Percentiles rank a stretch among this genome's conserved stretches.
Conservation (phyloP, 2,888 invertebrate genomes). For the Nephrotoma guestfalica region DNA sequence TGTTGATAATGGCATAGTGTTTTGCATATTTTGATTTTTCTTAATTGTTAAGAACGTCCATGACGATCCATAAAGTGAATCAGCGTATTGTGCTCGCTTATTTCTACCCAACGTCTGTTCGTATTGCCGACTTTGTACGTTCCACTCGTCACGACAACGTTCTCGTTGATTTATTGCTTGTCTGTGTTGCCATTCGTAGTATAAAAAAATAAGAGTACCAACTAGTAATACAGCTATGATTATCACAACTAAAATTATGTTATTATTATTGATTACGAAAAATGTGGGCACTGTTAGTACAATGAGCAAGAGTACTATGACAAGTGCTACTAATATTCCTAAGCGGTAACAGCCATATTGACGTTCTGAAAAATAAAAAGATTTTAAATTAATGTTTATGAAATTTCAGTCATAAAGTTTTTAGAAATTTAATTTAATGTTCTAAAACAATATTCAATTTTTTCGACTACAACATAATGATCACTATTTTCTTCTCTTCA, state of each 20-base stretch:
- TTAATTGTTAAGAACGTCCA: not conserved
- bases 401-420: too few species aligned
- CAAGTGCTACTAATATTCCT: constrained; percentile 10
- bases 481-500: too few species aligned
- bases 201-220: constrained; percentile 10
- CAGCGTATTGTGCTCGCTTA: not conserved
- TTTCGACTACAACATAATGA: too few species aligned
- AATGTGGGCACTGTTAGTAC: constrained; percentile 12
- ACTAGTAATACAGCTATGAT: constrained; percentile 11
- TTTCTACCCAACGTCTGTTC: not conserved
- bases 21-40: not conserved
- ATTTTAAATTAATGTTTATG: too few species aligned
- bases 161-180: constrained; percentile 6
- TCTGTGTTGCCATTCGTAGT: constrained; percentile 11
- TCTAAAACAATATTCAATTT: too few species aligned
- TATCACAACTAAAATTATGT: constrained; percentile 11
- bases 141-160: not conserved
- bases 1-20: not conserved
- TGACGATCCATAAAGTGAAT: not conserved
- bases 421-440: too few species aligned
- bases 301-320: constrained; percentile 11
- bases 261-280: constrained; percentile 9
- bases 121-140: not conserved
- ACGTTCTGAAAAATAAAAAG: constrained; percentile 10
- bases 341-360: constrained; percentile 13